Conservation (phyloP, 2,113 vertebrate genomes). For the Crotophaga sulcirostris region DNA sequence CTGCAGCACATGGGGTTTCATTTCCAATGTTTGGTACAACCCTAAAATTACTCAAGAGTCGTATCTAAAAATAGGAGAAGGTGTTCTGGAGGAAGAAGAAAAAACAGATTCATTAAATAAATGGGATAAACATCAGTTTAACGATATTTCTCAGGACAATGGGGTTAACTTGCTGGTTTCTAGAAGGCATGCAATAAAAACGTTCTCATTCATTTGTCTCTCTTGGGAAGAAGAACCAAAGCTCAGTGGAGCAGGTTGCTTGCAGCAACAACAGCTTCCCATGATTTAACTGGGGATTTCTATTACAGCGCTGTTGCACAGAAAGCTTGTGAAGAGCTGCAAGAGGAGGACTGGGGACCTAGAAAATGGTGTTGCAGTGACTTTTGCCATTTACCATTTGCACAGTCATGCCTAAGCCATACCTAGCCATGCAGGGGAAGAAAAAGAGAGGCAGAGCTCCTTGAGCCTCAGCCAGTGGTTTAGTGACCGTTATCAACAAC, state of each 20-base stretch:
- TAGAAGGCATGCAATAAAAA: neutral
- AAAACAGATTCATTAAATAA: neutral
- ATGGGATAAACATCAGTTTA: neutral
- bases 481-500: fast-evolving
- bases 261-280: neutral
- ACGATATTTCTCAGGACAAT: neutral
- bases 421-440: neutral
- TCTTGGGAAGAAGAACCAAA: neutral
- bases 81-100: neutral
- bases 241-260: neutral
- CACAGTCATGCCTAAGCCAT: too few species aligned
- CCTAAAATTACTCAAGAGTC: neutral
- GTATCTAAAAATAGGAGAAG: neutral
- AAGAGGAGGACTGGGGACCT: neutral
- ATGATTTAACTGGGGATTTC: neutral
- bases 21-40: neutral
- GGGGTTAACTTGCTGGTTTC: neutral
- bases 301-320: neutral
- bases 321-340: neutral
- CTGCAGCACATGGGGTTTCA: neutral
- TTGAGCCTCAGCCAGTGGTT: neutral
- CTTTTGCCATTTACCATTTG: neutral
- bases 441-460: neutral
- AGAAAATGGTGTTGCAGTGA: too few species aligned
- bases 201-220: neutral